phyloP scores from a whole-genome alignment of 2,888 invertebrate genomes.

The Lacanobia wlatinum region DNA sequence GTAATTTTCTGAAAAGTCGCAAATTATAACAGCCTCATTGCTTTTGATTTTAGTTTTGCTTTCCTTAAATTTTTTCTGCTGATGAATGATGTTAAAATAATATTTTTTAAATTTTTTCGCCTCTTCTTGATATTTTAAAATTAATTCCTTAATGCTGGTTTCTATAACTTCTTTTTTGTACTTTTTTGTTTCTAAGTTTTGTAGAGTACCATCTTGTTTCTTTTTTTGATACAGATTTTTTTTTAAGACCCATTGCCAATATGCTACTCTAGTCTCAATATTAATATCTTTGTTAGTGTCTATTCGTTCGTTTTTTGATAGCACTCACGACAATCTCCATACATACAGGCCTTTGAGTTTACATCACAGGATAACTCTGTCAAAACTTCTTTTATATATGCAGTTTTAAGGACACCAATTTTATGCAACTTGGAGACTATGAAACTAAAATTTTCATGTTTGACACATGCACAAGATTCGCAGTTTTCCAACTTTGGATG shows the following conservation, averaged over 20 bases:
- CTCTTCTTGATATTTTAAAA: constrained; percentile 20
- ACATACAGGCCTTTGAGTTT: constrained; percentile 18
- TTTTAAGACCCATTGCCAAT: constrained; percentile 23
- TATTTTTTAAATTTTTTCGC: constrained; percentile 15
- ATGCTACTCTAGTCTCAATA: constrained; percentile 13
- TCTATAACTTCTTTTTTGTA: constrained; percentile 19
- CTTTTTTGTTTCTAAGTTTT: constrained; percentile 1
- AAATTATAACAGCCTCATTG: constrained; percentile 11
- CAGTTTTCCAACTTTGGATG: constrained; percentile 8
- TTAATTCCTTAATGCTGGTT: constrained; percentile 22
- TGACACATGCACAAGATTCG: constrained; percentile 5
- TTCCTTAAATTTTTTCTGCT: constrained; percentile 10
- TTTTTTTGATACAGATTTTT: constrained; percentile 19
- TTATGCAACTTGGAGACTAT: constrained; percentile 14
- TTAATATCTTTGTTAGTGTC: constrained; percentile 17
- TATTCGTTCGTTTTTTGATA: constrained; percentile 9
- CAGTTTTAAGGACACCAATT: constrained; percentile 15
- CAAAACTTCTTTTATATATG: constrained; percentile 3
- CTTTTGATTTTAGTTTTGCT: constrained; percentile 7
- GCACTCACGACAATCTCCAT: constrained; percentile 21
- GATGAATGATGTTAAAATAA: constrained; percentile 14
- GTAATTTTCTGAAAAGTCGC: constrained; percentile 45
- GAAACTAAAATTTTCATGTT: constrained; percentile 21
- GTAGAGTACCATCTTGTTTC: constrained; percentile 18
- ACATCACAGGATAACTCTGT: constrained; percentile 17